Evolutionary conservation across 2,888 invertebrate genomes (phyloP).

Genomic region (Alsophila aescularia): DNA sequence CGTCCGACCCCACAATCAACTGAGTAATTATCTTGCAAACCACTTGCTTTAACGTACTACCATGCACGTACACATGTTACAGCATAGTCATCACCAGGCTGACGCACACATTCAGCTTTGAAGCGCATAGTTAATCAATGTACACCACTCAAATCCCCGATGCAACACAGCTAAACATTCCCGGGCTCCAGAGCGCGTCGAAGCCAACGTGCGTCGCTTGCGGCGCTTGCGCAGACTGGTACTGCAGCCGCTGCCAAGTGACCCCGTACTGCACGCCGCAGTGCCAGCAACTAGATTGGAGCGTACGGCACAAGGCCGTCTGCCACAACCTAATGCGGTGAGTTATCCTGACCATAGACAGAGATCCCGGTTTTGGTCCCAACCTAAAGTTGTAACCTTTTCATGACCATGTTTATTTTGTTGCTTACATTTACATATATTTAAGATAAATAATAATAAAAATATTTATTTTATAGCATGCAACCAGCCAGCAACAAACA

Average conservation of each 20-base stretch:
- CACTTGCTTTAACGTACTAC: too few species aligned
- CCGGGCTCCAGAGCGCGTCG: constrained; percentile 60
- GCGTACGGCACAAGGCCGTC: constrained; percentile 54
- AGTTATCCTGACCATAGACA: constrained; percentile 32
- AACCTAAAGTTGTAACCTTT: too few species aligned
- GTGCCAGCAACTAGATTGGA: constrained; percentile 70
- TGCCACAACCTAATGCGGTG: constrained; percentile 69
- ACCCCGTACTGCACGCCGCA: constrained; percentile 66
- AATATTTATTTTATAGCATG: not conserved
- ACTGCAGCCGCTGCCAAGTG: constrained; percentile 64
- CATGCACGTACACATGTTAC: too few species aligned
- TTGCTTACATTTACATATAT: too few species aligned
- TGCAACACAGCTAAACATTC: constrained; percentile 58
- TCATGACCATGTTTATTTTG: too few species aligned
- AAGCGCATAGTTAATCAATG: not conserved
- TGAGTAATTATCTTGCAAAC: too few species aligned
- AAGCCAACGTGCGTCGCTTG: constrained; percentile 60
- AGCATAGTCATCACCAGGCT: too few species aligned
- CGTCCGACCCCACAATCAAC: too few species aligned
- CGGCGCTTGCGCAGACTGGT: constrained; percentile 52
- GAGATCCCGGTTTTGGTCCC: too few species aligned
- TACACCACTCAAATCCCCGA: constrained; percentile 22
- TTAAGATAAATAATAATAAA: too few species aligned
- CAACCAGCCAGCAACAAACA: not conserved
- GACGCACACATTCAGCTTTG: too few species aligned